Base-by-base conservation (phyloP, 2,888 invertebrate genomes). In the Bombylius discolor region DNA sequence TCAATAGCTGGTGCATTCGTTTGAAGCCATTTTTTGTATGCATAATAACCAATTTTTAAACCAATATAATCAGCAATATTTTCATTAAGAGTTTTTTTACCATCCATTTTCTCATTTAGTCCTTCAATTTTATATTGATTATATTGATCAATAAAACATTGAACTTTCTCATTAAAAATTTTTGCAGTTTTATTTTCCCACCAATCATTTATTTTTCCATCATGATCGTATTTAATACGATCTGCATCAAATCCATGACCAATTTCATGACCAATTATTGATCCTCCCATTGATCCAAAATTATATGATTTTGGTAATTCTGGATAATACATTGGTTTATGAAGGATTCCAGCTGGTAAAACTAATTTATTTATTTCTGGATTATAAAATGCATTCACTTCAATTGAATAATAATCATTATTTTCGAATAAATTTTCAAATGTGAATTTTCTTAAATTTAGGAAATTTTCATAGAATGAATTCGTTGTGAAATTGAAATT, bases 231-330 rank as follows among this genome's bases (percentile, higher is more conserved):
- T 23, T 23, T 23, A 23, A 23, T 23, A 23, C 23, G 23, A 23
- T 23, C 23, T 23, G 3, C 23, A 23, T 23, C 23, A 31, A 53
- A 53, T 31, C 48, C 53, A 42, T 53, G 53, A 13, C 42, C 39
- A 39, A 53, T 53, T 53, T 53, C 53, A 31, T 53, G 53, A 6
- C 48, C 53, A 8, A 53, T 48, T 31, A 53, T 52, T 12, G 36
- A 39, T 12, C 34, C 47, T 6, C 53, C 53, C 49, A 53, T 42
- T 13, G 48, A 31, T 23, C 44, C 53, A n/a, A 44, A 53, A 33
- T 53, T 53, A 33, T 49, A 49, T 8, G 49, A 48, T 48, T 49
- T 49, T 23, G 53, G 53, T 32, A 53, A 33, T n/a, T 44, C 44
- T 5, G 49, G 13, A 32, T 44, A 33, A 32, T 44, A 53, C 12